Evolutionary conservation across 2,113 vertebrate species (phyloP).

Genomic region (Microcebus griseorufus): DNA sequence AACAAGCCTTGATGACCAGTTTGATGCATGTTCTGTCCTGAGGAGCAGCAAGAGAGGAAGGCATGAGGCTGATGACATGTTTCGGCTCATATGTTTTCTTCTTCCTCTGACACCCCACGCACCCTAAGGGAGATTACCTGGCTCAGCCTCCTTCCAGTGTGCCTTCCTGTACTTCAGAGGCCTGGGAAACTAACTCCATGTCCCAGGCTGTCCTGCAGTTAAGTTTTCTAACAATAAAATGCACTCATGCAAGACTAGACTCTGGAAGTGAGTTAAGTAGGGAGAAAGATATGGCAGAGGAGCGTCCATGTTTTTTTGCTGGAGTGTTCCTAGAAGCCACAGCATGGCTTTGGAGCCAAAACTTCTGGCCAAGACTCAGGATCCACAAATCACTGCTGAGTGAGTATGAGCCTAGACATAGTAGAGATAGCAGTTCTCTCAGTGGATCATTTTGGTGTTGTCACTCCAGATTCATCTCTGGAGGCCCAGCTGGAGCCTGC

Average conservation of each 20-base stretch:
- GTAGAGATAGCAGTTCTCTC: background rate
- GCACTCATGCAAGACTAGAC: background rate
- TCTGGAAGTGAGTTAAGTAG: background rate
- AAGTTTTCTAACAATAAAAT: background rate
- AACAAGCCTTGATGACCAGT: background rate
- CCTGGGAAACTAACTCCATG: background rate
- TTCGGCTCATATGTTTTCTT: background rate
- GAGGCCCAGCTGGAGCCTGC: background rate
- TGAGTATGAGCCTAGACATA: background rate
- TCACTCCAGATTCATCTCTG: background rate
- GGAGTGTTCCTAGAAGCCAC: background rate
- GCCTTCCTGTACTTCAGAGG: background rate
- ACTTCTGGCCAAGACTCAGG: background rate
- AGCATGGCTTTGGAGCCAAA: background rate
- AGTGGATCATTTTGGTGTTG: background rate
- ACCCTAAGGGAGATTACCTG: background rate
- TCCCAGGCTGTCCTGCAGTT: background rate
- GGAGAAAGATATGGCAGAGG: background rate
- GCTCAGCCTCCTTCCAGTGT: background rate
- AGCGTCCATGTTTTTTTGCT: background rate
- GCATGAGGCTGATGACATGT: background rate
- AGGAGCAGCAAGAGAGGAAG: background rate
- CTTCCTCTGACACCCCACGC: background rate
- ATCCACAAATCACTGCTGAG: background rate
- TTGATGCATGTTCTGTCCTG: background rate